A percentile compares a stretch with the other conserved stretches of the same genome.
These are phyloP conservation scores for Acanthurus tractus DNA, from an alignment of 2,797 vertebrate species.

Conservation along the genomic window DNA sequence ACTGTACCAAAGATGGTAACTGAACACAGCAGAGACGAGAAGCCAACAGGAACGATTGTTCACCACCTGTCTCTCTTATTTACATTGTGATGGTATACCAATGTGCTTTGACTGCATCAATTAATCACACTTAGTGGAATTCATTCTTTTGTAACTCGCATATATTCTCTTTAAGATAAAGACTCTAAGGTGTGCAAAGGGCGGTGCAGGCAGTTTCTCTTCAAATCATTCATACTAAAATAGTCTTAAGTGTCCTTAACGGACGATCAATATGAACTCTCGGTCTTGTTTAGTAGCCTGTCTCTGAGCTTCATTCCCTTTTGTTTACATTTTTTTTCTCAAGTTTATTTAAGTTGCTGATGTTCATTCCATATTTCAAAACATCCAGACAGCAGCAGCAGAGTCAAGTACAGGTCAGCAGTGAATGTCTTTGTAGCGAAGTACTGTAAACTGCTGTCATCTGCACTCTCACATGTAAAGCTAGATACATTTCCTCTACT, in stretches of 20 bases:
- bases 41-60: slow-evolving; percentile 40
- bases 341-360: slow-evolving; percentile 51
- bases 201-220: slow-evolving; percentile 32
- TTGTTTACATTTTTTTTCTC: slow-evolving; percentile 68
- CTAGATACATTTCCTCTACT: slow-evolving; percentile 52
- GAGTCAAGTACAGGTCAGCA: slow-evolving; percentile 35
- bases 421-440: slow-evolving; percentile 54
- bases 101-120: slow-evolving; percentile 52
- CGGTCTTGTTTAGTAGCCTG: slow-evolving; percentile 30
- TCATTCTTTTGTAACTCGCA: slow-evolving; percentile 11
- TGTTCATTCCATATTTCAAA: slow-evolving; percentile 55
- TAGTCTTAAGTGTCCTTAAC: slow-evolving; percentile 64
- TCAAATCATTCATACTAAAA: slow-evolving; percentile 43
- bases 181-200: slow-evolving; percentile 18
- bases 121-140: slow-evolving; percentile 18
- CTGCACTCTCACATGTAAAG: slow-evolving; percentile 52
- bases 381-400: slow-evolving; percentile 16
- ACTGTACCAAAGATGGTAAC: slow-evolving; percentile 57
- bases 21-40: slow-evolving; percentile 29
- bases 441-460: slow-evolving; percentile 43
- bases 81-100: slow-evolving; percentile 47
- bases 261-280: slow-evolving; percentile 30
- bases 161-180: slow-evolving; percentile 5
- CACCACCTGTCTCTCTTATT: slow-evolving; percentile 40
- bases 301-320: slow-evolving; percentile 49